Evolutionary conservation across 2,797 vertebrate species (phyloP).

Genomic region (Myripristis jacobus): DNA sequence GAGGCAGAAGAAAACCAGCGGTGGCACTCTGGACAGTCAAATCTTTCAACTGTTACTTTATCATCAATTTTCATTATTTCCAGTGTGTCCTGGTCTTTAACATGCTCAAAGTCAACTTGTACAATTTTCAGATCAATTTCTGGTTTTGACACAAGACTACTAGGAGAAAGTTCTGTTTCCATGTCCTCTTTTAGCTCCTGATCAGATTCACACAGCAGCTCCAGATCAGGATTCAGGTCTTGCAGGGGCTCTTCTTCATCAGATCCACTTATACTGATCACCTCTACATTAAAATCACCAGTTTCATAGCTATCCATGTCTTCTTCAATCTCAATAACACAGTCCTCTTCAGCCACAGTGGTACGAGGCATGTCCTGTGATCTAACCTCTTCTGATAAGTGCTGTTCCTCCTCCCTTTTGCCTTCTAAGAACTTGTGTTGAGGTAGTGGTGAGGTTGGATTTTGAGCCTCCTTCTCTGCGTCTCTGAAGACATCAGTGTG

Average conservation of each 20-base stretch:
- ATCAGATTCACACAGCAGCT: slow-evolving; percentile 82
- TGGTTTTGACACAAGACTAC: slow-evolving; percentile 57
- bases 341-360: slow-evolving; percentile 43
- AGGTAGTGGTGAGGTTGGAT: slow-evolving; percentile 5
- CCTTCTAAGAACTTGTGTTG: slow-evolving; percentile 44
- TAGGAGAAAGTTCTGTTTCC: slow-evolving; percentile 28
- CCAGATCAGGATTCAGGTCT: slow-evolving; percentile 78
- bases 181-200: slow-evolving; percentile 74
- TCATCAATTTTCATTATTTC: slow-evolving; percentile 4
- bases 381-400: slow-evolving; percentile 24
- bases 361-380: slow-evolving; percentile 28
- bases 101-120: slow-evolving; percentile 77
- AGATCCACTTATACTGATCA: slow-evolving; percentile 81
- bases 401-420: slow-evolving; percentile 34
- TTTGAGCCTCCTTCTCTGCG: slow-evolving; percentile 56
- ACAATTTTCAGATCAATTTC: slow-evolving; percentile 83
- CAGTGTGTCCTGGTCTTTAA: slow-evolving; percentile 40
- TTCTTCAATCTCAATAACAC: slow-evolving; percentile 58
- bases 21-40: slow-evolving; percentile 81
- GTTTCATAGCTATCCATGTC: slow-evolving; percentile 71
- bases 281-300: slow-evolving; percentile 79
- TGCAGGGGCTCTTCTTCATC: slow-evolving; percentile 63
- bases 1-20: slow-evolving; percentile 79
- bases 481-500: slow-evolving; percentile 79
- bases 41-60: slow-evolving; percentile 50